Evolutionary conservation across 1,140 invertebrate species (phyloP), one percentile per base, ranked within the genome.

Genomic region (Limonius californicus): DNA sequence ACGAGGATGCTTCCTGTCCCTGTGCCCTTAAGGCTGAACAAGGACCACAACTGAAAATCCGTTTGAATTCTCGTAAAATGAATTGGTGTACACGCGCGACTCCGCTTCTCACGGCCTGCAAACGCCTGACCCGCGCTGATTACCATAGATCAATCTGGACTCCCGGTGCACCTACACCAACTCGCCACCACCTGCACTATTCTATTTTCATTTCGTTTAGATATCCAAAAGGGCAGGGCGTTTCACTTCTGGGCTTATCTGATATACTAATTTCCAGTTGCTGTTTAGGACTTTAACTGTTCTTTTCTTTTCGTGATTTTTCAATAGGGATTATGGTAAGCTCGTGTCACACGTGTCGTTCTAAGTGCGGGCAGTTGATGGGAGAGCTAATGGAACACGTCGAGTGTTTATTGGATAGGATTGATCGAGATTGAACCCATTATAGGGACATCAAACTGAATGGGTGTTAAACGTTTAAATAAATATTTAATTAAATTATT

Each of bases 131-230:
- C 42, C 42, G n/a, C 42, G 21, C n/a, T 19, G 18, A 59, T 59
- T 59, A 59, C 57, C 57, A 59, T 59, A 59, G 57, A 59, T 59
- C 42, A 50, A 59, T 59, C 57, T 59, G 16, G 45, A 50, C 45
- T 57, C 14, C 18, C 42, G 43, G 57, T 15, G 23, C 42, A 47
- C 57, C 43, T 59, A 59, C 57, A 35, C 57, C 23, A 39, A 14
- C n/a, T 39, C 16, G 15, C n/a, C 7, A 42, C 39, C 35, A 19
- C 19, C 14, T 57, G 30, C 21, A 18, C 23, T 2, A 39, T 20
- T 43, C 20, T 18, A 20, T 39, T 19, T 57, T 11, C 20, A 11
- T 43, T 56, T n/a, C n/a, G n/a, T 39, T 39, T 39, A 39, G 35
- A 39, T 39, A 9, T n/a, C n/a, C 1, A 39, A 27, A 39, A 39